Base-by-base conservation (phyloP, 1,140 invertebrate genomes). In the Tetranychus urticae region DNA sequence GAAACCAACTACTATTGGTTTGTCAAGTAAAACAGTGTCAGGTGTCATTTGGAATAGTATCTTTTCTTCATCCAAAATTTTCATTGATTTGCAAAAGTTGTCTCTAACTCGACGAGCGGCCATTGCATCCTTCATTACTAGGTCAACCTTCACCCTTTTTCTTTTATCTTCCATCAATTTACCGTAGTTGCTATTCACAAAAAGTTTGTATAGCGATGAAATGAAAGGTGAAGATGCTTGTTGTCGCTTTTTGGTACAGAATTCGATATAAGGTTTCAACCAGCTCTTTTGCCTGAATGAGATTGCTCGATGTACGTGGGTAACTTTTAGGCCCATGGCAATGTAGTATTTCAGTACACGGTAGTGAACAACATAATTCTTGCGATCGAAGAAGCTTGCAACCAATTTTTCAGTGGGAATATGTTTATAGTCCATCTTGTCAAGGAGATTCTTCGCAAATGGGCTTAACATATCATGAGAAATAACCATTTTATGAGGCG, bases 341-440 rank as follows among this genome's bases (percentile, higher is more conserved):
- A 77, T n/a, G 64, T 70, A 74, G 67, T 75, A 73, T 69, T 77
- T 68, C 45, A 78, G 69, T 67, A 71, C 74, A 62, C 65, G 60
- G 68, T 76, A 75, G 68, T 77, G 77, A 47, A 77, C 69, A 50
- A 73, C 65, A 69, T 77, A 77, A 37, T 72, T 73, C 61, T 66
- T 63, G 33, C 62, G 65, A 52, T 62, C 34, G 10, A 47, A 2
- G 33, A 65, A 60, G 60, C 46, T 61, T 1, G 45, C 47, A 14
- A 55, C 8, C 34, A 66, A 39, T 62, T 62, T 66, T 50, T 10
- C 34, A 35, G n/a, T 14, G 45, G 55, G n/a, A 10, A 4, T 6
- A 50, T 50, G 14, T 50, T 50, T 50, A 50, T 10, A 4, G 5
- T 14, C 48, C 14, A 10, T 6, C 14, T 4, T 5, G 6, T 50